Base-by-base conservation (phyloP, 2,113 vertebrate species). In the Cochlearius cochlearius region DNA sequence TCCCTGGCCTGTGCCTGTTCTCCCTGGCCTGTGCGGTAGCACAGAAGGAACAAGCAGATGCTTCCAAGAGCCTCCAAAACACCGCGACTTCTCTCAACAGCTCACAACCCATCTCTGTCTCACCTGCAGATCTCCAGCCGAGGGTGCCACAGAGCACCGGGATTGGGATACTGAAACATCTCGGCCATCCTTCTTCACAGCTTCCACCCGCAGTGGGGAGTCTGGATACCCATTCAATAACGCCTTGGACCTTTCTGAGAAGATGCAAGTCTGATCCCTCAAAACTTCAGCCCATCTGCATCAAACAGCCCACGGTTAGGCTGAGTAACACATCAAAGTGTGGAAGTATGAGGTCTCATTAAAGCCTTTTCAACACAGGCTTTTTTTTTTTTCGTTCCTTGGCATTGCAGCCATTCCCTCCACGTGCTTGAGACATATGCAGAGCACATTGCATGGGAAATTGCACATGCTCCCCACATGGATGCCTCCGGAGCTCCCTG, bases 151-250 rank as follows among this genome's bases (percentile, higher is more conserved):
- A 30, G 74, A 66, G 67, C 56, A 4, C 32, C 3, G 58, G 58
- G 30, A 45, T 4, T 45, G 32, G 18, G 45, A 34, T 2, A 12
- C 21, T 0, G 0, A 64, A 26, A 32, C 3, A 1, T 7, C 50
- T 38, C 55, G 0, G 14, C 6, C 60, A 11, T 49, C 63, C 27
- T 74, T n/a, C 73, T 26, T 34, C 41, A 10, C 56, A 25, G 4
- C 58, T 39, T n/a, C 73, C 58, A 60, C 23, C 20, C 21, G 0
- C 29, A 11, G 14, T 8, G 18, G 39, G 45, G 45, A 45, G 21
- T 4, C 73, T 41, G 84, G 73, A 17, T 20, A 26, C 6, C 39
- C 74, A 25, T 27, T 41, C 15, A 1, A 10, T 4, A 67, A 56
- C 81, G 7, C 79, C 19, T 30, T 7, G 15, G 73, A 39, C 27